Evolutionary conservation across 1,140 invertebrate species (phyloP), one percentile per base, ranked within the genome.

Genomic region (Zaprionus tsacasi): DNA sequence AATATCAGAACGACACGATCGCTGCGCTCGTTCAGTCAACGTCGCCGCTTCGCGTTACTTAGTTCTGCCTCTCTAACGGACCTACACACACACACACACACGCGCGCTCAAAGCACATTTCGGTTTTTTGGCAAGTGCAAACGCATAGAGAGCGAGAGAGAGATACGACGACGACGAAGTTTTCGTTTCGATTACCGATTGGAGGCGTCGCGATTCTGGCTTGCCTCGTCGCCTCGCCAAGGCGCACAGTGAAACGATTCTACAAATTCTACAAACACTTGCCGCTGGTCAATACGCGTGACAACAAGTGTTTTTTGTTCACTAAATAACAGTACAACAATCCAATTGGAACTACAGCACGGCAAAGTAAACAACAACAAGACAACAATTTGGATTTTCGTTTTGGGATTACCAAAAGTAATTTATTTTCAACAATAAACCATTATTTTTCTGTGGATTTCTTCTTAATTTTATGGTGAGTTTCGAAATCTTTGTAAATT

Each of bases 381-480:
- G 21, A 36, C 50, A 63, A 52, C 40, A 48, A 36, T 71, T 70
- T 50, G 21, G 21, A 21, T 21, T 21, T 21, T 21, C 21, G 2
- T 21, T 21, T 21, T 21, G 55, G 36, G 36, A 70, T 64, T 54
- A 25, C 25, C 50, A 21, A 66, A 55, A 33, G 27, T 35, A 64
- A 48, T 67, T 63, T 66, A 38, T 0, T 45, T 45, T 21, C 21
- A 59, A 7, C 6, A 77, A 58, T 40, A 50, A 8, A 43, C n/a
- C 30, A 30, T 30, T 30, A 30, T 6, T 21, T 65, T 40, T 70
- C 21, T 61, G 48, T 67, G 77, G 81, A 78, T 75, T 70, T 78
- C 67, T 21, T 33, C 30, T 40, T 7, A 68, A 66, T 59, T 86
- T 68, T 85, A 85, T 85, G 81, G 81, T 85, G n/a, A 85, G 81